These are phyloP conservation scores for Apeira syringaria DNA, from an alignment of 2,888 invertebrate species.

Conservation along the genomic window DNA sequence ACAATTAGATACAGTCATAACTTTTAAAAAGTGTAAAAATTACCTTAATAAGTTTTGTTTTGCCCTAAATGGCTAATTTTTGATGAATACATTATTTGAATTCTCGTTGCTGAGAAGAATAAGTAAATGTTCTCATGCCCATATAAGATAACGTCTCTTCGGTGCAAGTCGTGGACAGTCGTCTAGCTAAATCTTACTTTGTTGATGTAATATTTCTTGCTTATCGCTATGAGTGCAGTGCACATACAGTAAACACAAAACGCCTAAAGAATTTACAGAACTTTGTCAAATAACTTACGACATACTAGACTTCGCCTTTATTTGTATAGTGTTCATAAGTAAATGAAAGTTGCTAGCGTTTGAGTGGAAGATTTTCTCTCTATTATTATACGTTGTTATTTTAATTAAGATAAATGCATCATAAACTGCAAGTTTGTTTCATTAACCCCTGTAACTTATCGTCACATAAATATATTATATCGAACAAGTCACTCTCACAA, in stretches of 20 bases:
- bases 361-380: constrained; percentile 14
- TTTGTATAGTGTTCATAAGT: constrained; percentile 18
- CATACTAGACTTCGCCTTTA: constrained; percentile 7
- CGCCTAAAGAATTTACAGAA: constrained; percentile 18
- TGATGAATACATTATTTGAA: too few relatives aligned
- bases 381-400: constrained; percentile 1
- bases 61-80: too few relatives aligned
- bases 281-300: constrained; percentile 11
- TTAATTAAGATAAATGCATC: constrained; percentile 2
- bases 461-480: too few relatives aligned
- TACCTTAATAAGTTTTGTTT: too few relatives aligned
- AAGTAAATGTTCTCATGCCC: too few relatives aligned
- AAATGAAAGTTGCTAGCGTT: constrained; percentile 9
- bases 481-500: background rate
- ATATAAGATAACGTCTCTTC: too few relatives aligned
- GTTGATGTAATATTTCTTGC: constrained; percentile 14
- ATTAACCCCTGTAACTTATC: background rate
- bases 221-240: constrained; percentile 1
- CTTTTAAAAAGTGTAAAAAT: too few relatives aligned
- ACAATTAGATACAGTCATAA: too few relatives aligned
- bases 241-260: constrained; percentile 5
- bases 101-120: too few relatives aligned
- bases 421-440: background rate
- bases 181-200: background rate
- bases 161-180: too few relatives aligned